phyloP scores from a whole-genome alignment of 2,888 invertebrate species.

The Bedellia somnulentella region DNA sequence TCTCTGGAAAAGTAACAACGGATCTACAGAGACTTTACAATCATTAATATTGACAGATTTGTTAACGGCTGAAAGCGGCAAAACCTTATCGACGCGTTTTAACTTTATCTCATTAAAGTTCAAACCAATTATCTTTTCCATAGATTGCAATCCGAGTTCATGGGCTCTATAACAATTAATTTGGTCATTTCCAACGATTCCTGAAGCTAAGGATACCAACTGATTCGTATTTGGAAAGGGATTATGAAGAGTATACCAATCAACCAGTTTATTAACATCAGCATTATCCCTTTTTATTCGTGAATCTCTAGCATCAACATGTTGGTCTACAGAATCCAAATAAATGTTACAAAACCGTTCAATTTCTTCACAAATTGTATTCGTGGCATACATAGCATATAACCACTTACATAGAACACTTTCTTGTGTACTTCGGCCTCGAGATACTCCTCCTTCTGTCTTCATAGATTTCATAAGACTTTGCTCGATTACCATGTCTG shows the following conservation, averaged over 20 bases:
- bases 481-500: conserved; percentile 14
- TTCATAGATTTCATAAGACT: conserved; percentile 5
- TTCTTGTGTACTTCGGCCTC: neutral
- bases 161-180: too few species aligned
- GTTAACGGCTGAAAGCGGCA: too few species aligned
- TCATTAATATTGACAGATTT: too few species aligned
- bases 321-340: neutral
- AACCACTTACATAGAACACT: neutral
- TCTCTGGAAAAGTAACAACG: too few species aligned
- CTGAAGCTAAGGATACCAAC: neutral
- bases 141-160: too few species aligned
- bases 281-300: conserved; percentile 2
- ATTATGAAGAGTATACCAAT: conserved; percentile 1
- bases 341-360: conserved; percentile 10
- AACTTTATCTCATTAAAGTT: too few species aligned
- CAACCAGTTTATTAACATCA: conserved; percentile 1
- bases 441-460: conserved; percentile 2
- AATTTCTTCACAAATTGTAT: conserved; percentile 2
- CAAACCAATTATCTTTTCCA: too few species aligned
- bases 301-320: neutral
- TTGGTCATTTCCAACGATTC: conserved; percentile 1
- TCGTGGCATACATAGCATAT: too few species aligned
- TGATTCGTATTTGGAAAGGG: neutral
- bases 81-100: too few species aligned
- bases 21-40: too few species aligned